A percentile compares a stretch with the other conserved stretches of the same genome.
These are phyloP conservation scores for Tychaedon coryphoeus DNA, from an alignment of 2,113 vertebrate species.

Conservation along the genomic window DNA sequence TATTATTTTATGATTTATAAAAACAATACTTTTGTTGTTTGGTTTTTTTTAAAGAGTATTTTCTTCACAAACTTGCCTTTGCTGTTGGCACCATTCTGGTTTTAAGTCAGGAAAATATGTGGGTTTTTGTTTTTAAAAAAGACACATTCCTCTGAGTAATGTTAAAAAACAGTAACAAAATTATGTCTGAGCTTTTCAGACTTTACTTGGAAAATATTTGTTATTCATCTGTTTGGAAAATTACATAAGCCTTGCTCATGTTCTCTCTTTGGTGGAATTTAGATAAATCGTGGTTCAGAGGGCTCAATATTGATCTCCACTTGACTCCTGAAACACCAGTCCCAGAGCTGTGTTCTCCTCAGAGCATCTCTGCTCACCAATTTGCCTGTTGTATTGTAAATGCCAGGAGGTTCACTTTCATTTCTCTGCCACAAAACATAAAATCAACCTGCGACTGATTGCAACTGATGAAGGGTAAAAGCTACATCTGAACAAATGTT, in stretches of 20 bases:
- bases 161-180: slow-evolving; percentile 12
- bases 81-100: not conserved
- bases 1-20: not conserved
- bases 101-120: not conserved
- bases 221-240: not conserved
- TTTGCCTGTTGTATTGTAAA: not conserved
- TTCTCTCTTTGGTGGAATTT: not conserved
- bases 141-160: not conserved
- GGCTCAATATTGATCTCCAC: not conserved
- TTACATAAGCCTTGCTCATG: not conserved
- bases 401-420: not conserved
- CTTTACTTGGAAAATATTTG: not conserved
- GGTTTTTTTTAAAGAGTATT: not conserved
- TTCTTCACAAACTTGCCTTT: not conserved
- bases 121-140: not conserved
- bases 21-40: not conserved
- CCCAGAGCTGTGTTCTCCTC: not conserved
- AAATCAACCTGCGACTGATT: not conserved
- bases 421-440: not conserved
- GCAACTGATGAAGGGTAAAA: not conserved
- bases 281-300: not conserved
- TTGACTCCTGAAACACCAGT: not conserved
- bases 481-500: not conserved
- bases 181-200: not conserved
- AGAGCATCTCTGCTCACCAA: not conserved